These are phyloP conservation scores for Rhincodon typus DNA, from an alignment of 2,797 vertebrate genomes.

Conservation along the genomic window DNA sequence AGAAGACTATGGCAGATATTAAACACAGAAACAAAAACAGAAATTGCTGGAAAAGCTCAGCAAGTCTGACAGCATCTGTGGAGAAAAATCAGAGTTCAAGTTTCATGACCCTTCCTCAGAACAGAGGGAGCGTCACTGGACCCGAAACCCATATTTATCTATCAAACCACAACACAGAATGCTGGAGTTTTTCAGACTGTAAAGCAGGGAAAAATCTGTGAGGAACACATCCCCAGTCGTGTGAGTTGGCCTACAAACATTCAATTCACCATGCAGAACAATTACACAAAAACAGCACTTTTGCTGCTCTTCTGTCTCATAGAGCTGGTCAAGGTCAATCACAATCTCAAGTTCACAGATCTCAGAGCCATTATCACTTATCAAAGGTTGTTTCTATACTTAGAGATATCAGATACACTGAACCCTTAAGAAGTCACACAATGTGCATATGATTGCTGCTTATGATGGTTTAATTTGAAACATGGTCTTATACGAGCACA, in stretches of 20 bases:
- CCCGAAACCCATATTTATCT: too few relatives aligned
- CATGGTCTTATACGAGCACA: neutral
- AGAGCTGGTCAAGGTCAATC: neutral
- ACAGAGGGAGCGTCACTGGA: too few relatives aligned
- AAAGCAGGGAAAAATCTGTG: neutral
- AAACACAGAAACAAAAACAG: too few relatives aligned
- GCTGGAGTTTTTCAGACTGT: neutral
- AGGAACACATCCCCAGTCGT: neutral
- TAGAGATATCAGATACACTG: neutral
- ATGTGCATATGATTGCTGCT: neutral
- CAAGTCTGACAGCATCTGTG: too few relatives aligned
- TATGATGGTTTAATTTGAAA: neutral
- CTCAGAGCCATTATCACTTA: neutral
- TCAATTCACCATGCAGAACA: neutral
- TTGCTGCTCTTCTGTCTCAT: too few relatives aligned
- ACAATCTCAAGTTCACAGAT: neutral
- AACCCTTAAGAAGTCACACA: neutral
- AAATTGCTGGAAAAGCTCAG: too few relatives aligned
- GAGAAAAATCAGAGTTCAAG: too few relatives aligned
- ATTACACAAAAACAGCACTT: neutral
- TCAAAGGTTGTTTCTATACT: neutral
- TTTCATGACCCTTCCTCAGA: too few relatives aligned
- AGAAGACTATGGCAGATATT: too few relatives aligned
- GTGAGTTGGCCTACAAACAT: neutral
- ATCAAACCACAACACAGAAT: neutral